Conservation (phyloP, 2,113 vertebrate species). For the Poeciliopsis retropinna region DNA sequence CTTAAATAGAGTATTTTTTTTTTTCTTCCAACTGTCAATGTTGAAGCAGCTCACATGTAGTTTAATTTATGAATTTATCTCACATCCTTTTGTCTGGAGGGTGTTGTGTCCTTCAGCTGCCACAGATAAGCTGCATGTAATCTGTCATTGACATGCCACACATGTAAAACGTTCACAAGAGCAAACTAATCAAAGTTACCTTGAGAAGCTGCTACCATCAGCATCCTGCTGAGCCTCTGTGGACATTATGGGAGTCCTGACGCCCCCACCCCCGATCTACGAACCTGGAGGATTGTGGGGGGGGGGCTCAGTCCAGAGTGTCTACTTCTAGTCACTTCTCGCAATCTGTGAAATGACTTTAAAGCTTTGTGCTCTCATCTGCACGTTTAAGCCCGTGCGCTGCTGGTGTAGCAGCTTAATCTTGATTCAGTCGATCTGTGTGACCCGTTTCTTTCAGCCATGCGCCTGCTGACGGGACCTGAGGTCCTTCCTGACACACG, state of each 20-base stretch:
- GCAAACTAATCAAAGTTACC: constrained; percentile 30
- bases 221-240: constrained; percentile 26
- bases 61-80: not conserved
- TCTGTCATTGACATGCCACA: not conserved
- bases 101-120: not conserved
- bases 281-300: not conserved
- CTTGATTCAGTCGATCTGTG: constrained; percentile 65
- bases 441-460: constrained; percentile 62
- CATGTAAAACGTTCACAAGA: not conserved
- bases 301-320: not conserved
- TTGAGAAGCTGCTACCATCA: constrained; percentile 37
- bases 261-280: constrained; percentile 15
- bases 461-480: constrained; percentile 38
- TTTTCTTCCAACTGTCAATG: not conserved
- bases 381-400: constrained; percentile 53
- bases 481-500: constrained; percentile 34
- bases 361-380: constrained; percentile 63
- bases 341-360: constrained; percentile 70
- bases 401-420: constrained; percentile 54
- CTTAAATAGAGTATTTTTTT: not conserved
- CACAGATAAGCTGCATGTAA: not conserved
- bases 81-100: not conserved
- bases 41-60: not conserved
- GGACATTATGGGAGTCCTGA: constrained; percentile 28
- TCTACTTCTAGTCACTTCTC: constrained; percentile 39